phyloP scores from a whole-genome alignment of 2,113 vertebrate genomes.

The Mesitornis unicolor region DNA sequence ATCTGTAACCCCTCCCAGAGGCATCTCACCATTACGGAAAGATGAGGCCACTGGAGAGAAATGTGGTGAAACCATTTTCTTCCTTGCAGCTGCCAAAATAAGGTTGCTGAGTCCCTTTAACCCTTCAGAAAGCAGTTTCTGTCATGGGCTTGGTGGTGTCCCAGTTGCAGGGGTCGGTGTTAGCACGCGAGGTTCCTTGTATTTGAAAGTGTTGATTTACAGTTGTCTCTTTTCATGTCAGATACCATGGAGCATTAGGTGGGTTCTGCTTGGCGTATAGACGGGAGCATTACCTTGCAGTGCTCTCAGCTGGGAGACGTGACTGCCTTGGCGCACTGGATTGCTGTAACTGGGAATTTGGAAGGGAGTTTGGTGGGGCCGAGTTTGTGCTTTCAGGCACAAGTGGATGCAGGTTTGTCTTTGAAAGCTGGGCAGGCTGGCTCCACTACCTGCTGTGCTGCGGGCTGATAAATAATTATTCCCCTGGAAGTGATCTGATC shows the following conservation, averaged over 20 bases:
- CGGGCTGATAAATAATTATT: not conserved
- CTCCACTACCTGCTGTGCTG: accelerated
- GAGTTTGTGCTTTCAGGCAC: accelerated
- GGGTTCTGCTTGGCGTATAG: not conserved
- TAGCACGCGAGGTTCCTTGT: accelerated
- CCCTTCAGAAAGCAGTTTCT: not conserved
- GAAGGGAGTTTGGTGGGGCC: accelerated
- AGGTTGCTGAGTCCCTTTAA: not conserved
- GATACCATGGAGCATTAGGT: not conserved
- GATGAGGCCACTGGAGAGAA: not conserved
- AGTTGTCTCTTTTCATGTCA: accelerated
- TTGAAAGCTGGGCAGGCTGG: not conserved
- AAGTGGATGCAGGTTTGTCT: accelerated
- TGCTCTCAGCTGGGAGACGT: accelerated
- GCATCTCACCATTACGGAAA: not conserved
- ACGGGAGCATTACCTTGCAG: not conserved
- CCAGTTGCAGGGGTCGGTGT: accelerated
- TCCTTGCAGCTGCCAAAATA: not conserved
- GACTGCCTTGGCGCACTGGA: accelerated
- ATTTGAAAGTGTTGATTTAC: not conserved
- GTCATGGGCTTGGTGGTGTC: not conserved
- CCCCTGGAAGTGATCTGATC: not conserved
- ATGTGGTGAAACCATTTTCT: accelerated
- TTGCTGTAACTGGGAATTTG: accelerated
- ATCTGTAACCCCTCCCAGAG: not conserved